Conservation (phyloP, 1,140 invertebrate species). For the Dendrolimus kikuchii region DNA sequence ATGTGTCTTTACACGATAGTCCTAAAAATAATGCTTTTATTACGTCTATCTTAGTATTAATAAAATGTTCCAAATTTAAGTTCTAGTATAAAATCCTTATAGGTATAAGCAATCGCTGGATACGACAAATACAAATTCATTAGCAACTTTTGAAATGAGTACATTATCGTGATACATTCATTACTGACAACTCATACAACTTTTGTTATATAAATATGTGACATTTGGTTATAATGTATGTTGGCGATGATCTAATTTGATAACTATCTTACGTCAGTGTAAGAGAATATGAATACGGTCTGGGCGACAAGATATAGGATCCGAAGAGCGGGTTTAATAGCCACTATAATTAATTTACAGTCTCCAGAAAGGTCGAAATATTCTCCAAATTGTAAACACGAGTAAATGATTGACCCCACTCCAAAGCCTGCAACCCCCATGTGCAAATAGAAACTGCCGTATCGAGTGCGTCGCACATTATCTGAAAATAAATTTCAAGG, state of each 20-base stretch:
- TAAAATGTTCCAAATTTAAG: too few species aligned
- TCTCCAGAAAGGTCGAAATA: conserved; percentile 75
- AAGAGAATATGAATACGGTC: conserved; percentile 81
- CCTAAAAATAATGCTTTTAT: too few species aligned
- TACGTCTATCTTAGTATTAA: too few species aligned
- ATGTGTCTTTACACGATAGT: too few species aligned
- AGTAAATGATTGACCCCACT: conserved; percentile 80
- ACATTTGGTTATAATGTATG: neutral
- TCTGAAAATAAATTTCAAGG: conserved; percentile 26
- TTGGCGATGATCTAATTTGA: neutral
- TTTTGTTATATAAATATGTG: neutral
- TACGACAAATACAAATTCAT: too few species aligned
- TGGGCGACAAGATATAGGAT: conserved; percentile 78
- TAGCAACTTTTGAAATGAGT: too few species aligned
- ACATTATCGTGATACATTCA: too few species aligned
- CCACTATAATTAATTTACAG: conserved; percentile 73
- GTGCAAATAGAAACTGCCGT: conserved; percentile 76
- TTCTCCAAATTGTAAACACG: conserved; percentile 77
- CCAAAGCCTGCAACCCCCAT: conserved; percentile 79
- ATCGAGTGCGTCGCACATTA: conserved; percentile 41
- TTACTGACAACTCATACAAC: too few species aligned
- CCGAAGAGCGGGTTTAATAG: conserved; percentile 72
- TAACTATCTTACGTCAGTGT: conserved; percentile 71
- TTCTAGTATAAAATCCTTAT: too few species aligned
- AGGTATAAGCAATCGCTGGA: too few species aligned